Evolutionary conservation across 2,113 vertebrate species (phyloP), one percentile per base, ranked within the genome.

Genomic region (Myotis yumanensis): DNA sequence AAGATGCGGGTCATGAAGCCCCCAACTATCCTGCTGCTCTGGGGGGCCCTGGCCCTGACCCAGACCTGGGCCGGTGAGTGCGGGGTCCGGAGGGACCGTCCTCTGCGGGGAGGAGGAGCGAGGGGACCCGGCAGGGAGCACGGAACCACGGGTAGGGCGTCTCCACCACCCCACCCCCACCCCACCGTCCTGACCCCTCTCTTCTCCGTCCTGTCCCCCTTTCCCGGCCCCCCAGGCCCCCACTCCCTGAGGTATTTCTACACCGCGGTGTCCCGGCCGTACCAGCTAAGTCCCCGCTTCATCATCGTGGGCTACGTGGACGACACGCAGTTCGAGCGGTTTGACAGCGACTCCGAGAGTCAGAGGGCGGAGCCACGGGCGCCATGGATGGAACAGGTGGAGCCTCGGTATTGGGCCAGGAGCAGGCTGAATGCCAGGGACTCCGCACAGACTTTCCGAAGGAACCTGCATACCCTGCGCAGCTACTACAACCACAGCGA

Each of bases 241-340:
- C 92, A 59, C 32, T 95, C 96, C 86, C 54, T 51, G 96, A 93
- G 46, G 7, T 96, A 93, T 0, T 77, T 97, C 86, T 11, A 46
- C 1, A 96, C 95, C 2, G 46, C 17, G 0, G 28, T 91, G 35
- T 89, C 69, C 43, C 25, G 28, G 66, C 37, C 37, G n/a, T n/a
- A n/a, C 17, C 11, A n/a, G n/a, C n/a, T n/a, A n/a, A n/a, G n/a
- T n/a, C n/a, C n/a, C n/a, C n/a, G n/a, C n/a, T n/a, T n/a, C n/a
- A n/a, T n/a, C n/a, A n/a, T n/a, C n/a, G n/a, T n/a, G 1, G 88
- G 94, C 40, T 83, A 87, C 90, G 15, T 98, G 59, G 97, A 97
- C 83, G 7, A 68, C 48, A 48, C 20, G 40, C 77, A n/a, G n/a
- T n/a, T n/a, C n/a, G n/a, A n/a, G n/a, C n/a, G n/a, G n/a, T n/a